Base-by-base conservation (phyloP, 2,797 vertebrate species). In the Streptopelia turtur region DNA sequence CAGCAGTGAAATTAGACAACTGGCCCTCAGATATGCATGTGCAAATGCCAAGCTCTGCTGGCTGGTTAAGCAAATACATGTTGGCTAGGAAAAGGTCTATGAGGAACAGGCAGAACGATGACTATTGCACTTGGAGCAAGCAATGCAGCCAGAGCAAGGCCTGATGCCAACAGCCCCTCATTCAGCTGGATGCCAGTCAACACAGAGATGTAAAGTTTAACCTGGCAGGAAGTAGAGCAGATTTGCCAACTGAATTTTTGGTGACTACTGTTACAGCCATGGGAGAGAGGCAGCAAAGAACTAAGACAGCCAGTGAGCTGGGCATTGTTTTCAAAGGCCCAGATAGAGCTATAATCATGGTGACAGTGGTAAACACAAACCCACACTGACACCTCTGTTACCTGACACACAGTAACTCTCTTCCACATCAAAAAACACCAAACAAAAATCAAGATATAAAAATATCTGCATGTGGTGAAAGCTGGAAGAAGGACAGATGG, bases 131-230 rank as follows among this genome's bases (percentile, higher is more conserved):
- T 59, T 25, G 24, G 30, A 61, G 37, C 31, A 66, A 77, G 50
- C 2, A 0, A 75, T 35, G 60, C 39, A 66, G 61, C 16, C 1
- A 0, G 41, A 53, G 33, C 0, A 0, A 50, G 24, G 27, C 16
- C 28, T 1, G 1, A 4, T 56, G 55, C 50, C 50, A 53, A 24
- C 5, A 2, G 24, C 8, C 23, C 7, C 50, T 27, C 16, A 5
- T 65, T 63, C 57, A 45, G 8, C 37, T 27, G 28, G 43, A 23
- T 2, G 2, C 22, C 39, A 43, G n/a, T 55, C 71, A 55, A 41
- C 53, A 53, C 6, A 27, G 10, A 27, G 17, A 49, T 43, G 31
- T 59, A n/a, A 83, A 85, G 39, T 83, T 87, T 60, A 84, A 63
- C 50, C 4, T 8, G 33, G 16, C 68, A 86, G 50, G 18, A 83